phyloP scores from a whole-genome alignment of 2,797 vertebrate genomes.

The Bryconaethiops microstoma region DNA sequence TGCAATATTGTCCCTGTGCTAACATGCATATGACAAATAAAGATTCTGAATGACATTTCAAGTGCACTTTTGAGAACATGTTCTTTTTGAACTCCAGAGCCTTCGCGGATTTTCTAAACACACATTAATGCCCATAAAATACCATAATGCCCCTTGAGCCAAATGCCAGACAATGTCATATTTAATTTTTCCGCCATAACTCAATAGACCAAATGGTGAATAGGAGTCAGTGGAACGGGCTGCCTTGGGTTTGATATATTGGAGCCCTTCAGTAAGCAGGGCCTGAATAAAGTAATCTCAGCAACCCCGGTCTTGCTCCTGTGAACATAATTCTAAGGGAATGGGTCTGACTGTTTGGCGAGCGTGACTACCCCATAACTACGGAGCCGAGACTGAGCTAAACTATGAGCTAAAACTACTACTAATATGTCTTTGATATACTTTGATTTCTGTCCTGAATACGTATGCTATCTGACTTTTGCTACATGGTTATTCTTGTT shows the following conservation, averaged over 20 bases:
- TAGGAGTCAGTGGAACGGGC: constrained; percentile 48
- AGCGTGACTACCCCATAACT: constrained; percentile 17
- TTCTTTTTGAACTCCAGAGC: no score
- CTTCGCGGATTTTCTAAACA: not conserved
- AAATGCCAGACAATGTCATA: constrained; percentile 27
- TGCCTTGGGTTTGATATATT: constrained; percentile 46
- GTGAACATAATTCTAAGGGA: constrained; percentile 59
- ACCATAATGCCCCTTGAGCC: not conserved
- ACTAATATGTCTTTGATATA: constrained; percentile 5
- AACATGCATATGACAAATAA: no score
- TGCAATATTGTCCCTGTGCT: no score
- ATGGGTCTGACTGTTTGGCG: constrained; percentile 48
- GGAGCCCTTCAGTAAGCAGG: constrained; percentile 50
- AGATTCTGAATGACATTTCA: no score
- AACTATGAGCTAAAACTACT: constrained; percentile 58
- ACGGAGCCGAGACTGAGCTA: not conserved
- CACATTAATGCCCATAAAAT: no score
- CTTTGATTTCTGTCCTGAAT: not conserved
- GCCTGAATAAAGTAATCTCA: constrained; percentile 51
- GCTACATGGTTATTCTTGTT: constrained; percentile 21
- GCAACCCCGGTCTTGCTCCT: constrained; percentile 53
- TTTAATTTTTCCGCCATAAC: constrained; percentile 31
- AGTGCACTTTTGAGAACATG: no score
- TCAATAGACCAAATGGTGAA: constrained; percentile 25
- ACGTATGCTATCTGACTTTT: constrained; percentile 2